A percentile compares a stretch with the other conserved stretches of the same genome.
These are phyloP conservation scores for Whitmania pigra DNA, from an alignment of 1,140 invertebrate genomes.

Conservation along the genomic window DNA sequence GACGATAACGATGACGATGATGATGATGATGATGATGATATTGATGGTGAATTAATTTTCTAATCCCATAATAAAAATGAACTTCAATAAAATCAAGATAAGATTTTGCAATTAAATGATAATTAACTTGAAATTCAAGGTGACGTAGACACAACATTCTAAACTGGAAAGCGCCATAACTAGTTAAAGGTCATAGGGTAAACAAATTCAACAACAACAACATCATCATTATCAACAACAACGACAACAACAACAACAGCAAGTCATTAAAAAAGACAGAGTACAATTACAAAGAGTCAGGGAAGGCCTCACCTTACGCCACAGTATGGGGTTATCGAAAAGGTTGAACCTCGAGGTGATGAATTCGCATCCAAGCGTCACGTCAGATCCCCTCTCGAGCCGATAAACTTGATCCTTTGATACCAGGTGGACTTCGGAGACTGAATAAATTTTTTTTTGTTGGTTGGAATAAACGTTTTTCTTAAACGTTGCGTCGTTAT, in stretches of 20 bases:
- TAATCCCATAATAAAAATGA: no score
- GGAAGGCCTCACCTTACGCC: slow-evolving; percentile 8
- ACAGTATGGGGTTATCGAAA: slow-evolving; percentile 19
- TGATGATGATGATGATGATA: no score
- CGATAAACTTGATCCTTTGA: background rate
- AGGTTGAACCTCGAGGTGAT: slow-evolving; percentile 10
- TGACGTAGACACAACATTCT: no score
- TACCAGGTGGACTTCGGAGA: background rate
- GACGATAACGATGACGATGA: no score
- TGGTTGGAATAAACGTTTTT: no score
- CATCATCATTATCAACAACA: background rate
- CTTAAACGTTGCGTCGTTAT: no score
- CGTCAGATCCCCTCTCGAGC: background rate
- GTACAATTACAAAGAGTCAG: background rate
- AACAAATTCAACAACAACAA: background rate
- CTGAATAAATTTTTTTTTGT: no score
- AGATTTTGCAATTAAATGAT: no score
- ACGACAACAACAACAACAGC: background rate
- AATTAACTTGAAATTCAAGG: no score
- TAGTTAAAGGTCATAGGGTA: background rate
- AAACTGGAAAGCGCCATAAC: background rate
- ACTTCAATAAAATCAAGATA: no score
- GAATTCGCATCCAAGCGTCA: slow-evolving; percentile 11
- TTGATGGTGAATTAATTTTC: no score
- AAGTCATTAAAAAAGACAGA: background rate